phyloP scores from a whole-genome alignment of 2,797 vertebrate species.

The Glossophaga mutica region DNA sequence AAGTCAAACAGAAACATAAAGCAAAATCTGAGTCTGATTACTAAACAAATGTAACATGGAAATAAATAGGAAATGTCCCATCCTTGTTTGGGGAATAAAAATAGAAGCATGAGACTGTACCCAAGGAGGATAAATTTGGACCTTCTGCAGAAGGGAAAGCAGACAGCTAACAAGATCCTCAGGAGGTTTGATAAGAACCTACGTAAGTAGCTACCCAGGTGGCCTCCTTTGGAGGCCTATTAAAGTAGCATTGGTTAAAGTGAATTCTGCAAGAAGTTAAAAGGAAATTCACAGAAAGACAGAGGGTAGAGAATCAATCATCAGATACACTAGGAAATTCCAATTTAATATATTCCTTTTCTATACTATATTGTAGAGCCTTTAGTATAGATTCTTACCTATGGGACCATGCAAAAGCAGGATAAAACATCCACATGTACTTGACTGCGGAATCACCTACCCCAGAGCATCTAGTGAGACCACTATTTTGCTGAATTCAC shows the following conservation, averaged over 20 bases:
- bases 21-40: not conserved
- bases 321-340: not conserved
- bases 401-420: not conserved
- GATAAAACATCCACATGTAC: not conserved
- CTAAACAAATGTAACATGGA: not conserved
- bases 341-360: conserved; percentile 2
- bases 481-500: not conserved
- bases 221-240: not conserved
- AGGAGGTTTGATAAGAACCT: not conserved
- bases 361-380: not conserved
- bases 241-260: not conserved
- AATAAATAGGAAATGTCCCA: not conserved
- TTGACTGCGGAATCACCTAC: not conserved
- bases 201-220: not conserved
- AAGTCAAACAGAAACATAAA: not conserved
- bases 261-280: not conserved
- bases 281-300: not conserved
- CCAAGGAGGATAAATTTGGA: not conserved
- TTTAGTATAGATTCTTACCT: not conserved
- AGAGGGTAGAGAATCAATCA: not conserved
- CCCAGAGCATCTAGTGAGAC: not conserved
- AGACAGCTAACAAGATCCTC: not conserved
- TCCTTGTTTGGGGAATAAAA: not conserved
- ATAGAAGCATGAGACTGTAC: not conserved
- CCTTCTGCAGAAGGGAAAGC: not conserved